Evolutionary conservation across 2,797 vertebrate genomes (phyloP).

Genomic region (Mionectes olivaceus): DNA sequence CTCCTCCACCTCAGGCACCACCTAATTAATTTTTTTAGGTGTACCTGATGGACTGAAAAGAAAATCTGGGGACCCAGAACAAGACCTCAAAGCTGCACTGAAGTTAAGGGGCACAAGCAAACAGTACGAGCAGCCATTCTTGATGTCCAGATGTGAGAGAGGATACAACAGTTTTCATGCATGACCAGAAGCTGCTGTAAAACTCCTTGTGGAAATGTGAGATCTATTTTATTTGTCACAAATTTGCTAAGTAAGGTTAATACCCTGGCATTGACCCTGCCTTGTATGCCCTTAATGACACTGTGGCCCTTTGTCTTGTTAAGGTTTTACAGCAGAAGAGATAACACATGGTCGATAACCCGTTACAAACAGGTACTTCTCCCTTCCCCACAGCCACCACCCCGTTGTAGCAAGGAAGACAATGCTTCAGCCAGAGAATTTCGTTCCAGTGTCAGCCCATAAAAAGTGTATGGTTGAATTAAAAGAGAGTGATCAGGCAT

Average conservation of each 20-base stretch:
- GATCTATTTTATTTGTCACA: background rate
- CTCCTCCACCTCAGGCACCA: background rate
- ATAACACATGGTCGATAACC: background rate
- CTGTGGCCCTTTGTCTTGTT: background rate
- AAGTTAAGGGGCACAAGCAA: background rate
- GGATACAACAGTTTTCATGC: background rate
- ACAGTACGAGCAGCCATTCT: background rate
- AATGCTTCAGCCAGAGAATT: background rate
- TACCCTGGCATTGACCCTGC: conserved; percentile 18
- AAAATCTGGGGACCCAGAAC: background rate
- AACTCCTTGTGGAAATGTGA: background rate
- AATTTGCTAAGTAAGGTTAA: conserved; percentile 39
- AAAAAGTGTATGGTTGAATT: background rate
- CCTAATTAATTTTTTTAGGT: background rate
- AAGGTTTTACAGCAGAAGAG: conserved; percentile 24
- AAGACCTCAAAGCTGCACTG: background rate
- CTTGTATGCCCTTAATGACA: background rate
- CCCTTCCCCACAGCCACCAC: background rate
- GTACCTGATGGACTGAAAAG: background rate
- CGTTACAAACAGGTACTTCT: conserved; percentile 5
- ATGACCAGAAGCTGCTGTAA: background rate
- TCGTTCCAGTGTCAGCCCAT: background rate
- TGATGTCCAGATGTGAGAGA: background rate
- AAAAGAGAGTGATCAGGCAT: background rate
- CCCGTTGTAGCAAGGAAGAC: background rate